Percentiles rank a stretch among this genome's conserved stretches.
phyloP scores from a whole-genome alignment of 2,888 invertebrate species.

The Tenthredo livida region DNA sequence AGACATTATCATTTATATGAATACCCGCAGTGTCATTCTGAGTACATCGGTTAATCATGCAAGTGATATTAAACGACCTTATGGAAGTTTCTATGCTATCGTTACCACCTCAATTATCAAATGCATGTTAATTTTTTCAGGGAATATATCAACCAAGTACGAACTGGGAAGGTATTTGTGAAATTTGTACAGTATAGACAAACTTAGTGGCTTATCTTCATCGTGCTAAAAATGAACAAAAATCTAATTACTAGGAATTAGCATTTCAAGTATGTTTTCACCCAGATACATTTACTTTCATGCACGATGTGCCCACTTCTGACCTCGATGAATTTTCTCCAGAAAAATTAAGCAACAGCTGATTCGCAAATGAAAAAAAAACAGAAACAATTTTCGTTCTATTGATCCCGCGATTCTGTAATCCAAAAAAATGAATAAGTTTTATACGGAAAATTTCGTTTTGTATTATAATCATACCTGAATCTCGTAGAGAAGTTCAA shows the following conservation, averaged over 20 bases:
- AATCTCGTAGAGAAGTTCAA: neutral
- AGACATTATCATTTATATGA: neutral
- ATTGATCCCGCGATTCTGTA: neutral
- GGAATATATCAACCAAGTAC: neutral
- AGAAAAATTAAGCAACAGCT: neutral
- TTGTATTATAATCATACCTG: neutral
- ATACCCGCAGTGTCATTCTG: neutral
- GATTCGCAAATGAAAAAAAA: neutral
- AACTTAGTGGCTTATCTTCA: neutral
- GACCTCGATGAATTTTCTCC: neutral
- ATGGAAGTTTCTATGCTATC: neutral
- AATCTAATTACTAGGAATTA: neutral
- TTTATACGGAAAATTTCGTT: neutral
- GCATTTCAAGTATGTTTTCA: neutral
- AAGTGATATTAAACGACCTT: neutral
- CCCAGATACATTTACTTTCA: neutral
- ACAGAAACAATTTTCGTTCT: too few species aligned
- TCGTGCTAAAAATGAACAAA: too few species aligned
- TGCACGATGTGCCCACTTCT: neutral
- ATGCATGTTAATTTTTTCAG: neutral
- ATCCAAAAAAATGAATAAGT: neutral
- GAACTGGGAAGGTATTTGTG: neutral
- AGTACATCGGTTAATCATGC: neutral
- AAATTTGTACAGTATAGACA: neutral
- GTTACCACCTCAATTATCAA: conserved; percentile 3